Base-by-base conservation (phyloP, 2,797 vertebrate genomes). In the Sorex maritimensis region DNA sequence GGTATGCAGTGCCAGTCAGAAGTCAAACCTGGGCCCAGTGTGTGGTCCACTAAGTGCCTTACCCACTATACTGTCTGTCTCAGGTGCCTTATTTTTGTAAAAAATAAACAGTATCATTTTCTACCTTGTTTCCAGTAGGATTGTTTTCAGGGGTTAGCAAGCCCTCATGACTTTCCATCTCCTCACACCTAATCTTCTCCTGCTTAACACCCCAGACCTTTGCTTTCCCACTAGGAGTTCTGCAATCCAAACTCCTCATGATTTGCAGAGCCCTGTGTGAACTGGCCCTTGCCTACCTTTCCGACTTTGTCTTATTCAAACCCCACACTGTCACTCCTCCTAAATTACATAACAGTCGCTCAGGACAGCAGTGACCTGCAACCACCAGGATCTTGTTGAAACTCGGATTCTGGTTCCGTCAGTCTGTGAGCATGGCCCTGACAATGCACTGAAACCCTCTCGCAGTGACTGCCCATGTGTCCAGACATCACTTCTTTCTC, bases 161-260 rank as follows among this genome's bases (percentile, higher is more conserved):
- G 1, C 19, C 14, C 52, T n/a, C 1, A 3, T 28, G 24, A 65
- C 8, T 61, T 58, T 9, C n/a, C 38, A 8, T 23, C 26, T 44
- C 0, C 77, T 46, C 15, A n/a, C 34, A 71, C 28, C 24, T 46
- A 68, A 28, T 26, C 34, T 49, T 28, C 24, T 49, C 28, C 63
- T 71, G 41, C 26, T 78, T 30, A 19, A 6, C 52, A 49, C 11
- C 30, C 49, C 21, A 28, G 19, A 21, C 19, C 72, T 44, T 92
- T 19, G 65, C 2, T 0, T 41, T n/a, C 58, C 26, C 4, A 3
- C 52, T 26, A 26, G 3, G 21, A 81, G 15, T 21, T n/a, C 3
- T 67, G 55, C 38, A 1, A 11, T 3, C 23, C 15, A 26, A 46
- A 68, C 4, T n/a, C 41, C 1, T 24, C 1, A 0, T 19, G 38